Base-by-base conservation (phyloP, 2,113 vertebrate species). In the Cyrtonyx montezumae region DNA sequence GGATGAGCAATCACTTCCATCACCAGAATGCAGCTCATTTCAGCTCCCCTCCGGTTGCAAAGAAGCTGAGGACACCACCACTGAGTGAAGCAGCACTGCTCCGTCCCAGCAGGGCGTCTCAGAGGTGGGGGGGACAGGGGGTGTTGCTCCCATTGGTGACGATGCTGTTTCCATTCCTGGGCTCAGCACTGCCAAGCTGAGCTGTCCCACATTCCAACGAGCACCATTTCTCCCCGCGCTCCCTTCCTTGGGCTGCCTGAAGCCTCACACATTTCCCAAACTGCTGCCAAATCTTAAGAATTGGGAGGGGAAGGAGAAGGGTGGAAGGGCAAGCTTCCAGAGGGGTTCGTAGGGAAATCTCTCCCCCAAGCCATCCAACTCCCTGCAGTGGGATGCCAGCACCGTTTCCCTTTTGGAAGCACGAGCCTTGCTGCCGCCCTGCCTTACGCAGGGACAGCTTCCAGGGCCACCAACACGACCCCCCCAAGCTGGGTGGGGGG, bases 81-180 rank as follows among this genome's bases (percentile, higher is more conserved):
- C 51, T 4, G 15, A 32, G 10, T 6, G 14, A 55, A 56, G 20
- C 36, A 80, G 90, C 78, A 65, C 84, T 40, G 43, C 73, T 37
- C 55, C 59, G 43, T 32, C 46, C 61, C 79, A 76, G 76, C 63
- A 58, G 16, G 83, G 51, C 85, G 49, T 34, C 65, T 34, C 0
- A 0, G 22, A 21, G 46, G 79, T 66, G 49, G 40, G 68, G 0
- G 2, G 18, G 15, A 36, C 73, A 45, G 15, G 20, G 36, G 43
- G 62, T 76, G 91, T 40, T 70, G 45, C 36, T 87, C 59, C 80
- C 77, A 62, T 45, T 3, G 5, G 55, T 84, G 84, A 83, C 68
- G 58, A 70, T 71, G 34, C 79, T 74, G 79, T 37, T 91, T 70
- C 89, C 90, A 79, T 79, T 79, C 62, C 84, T 87, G 75, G 69